Percentiles rank a stretch among this genome's conserved stretches.
Evolutionary conservation across 2,888 invertebrate genomes (phyloP).

Genomic region (Zaprionus obscuricornis): DNA sequence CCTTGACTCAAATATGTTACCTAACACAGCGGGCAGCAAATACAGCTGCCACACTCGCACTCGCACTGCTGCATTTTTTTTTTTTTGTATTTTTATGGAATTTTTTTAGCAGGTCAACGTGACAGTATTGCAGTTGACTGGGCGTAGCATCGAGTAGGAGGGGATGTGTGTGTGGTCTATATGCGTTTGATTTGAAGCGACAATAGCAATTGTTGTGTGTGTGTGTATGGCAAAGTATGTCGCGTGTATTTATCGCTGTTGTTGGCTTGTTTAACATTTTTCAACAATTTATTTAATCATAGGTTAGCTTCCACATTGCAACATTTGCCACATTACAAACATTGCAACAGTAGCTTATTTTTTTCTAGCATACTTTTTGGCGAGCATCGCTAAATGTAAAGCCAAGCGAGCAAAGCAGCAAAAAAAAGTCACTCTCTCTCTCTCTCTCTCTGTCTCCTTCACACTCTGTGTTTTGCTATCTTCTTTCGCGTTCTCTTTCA

Average conservation of each 20-base stretch:
- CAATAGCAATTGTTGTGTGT: too few relatives aligned
- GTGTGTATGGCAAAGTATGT: conserved; percentile 12
- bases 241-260: conserved; percentile 33
- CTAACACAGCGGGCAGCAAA: conserved; percentile 60
- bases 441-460: neutral
- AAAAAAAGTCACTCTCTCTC: neutral
- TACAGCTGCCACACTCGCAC: neutral
- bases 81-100: conserved; percentile 68
- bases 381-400: conserved; percentile 36
- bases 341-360: conserved; percentile 19
- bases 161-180: neutral
- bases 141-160: neutral
- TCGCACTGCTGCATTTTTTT: conserved; percentile 6
- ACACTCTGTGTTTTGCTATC: too few relatives aligned
- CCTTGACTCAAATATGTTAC: conserved; percentile 79
- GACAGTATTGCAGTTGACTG: conserved; percentile 19
- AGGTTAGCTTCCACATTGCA: conserved; percentile 58
- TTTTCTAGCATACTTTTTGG: conserved; percentile 40
- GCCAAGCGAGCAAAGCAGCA: conserved; percentile 16
- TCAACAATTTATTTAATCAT: conserved; percentile 77
- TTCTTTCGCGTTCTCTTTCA: too few relatives aligned
- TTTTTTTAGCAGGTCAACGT: conserved; percentile 68
- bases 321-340: too few relatives aligned
- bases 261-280: conserved; percentile 73
- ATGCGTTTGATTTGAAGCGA: conserved; percentile 2